Evolutionary conservation across 1,140 invertebrate genomes (phyloP).

Genomic region (Parapsyche elsis): DNA sequence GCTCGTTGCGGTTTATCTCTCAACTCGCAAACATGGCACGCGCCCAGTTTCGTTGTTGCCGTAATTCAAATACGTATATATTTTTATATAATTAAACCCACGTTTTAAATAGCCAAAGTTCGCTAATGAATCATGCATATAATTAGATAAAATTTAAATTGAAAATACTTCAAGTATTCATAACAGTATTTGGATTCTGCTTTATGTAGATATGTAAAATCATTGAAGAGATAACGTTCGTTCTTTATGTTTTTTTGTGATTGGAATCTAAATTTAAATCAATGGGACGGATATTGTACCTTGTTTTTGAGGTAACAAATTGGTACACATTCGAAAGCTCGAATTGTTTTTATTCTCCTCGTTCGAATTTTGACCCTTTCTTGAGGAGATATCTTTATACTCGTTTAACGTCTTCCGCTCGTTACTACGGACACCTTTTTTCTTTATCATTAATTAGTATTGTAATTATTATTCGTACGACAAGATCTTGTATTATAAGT

Average conservation of each 20-base stretch:
- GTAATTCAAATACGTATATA: background rate
- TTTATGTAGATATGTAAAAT: too few relatives aligned
- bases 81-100: too few relatives aligned
- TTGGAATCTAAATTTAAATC: constrained; percentile 24
- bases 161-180: too few relatives aligned
- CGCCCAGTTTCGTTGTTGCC: background rate
- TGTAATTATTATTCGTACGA: background rate
- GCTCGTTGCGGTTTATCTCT: background rate
- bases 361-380: constrained; percentile 23
- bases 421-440: constrained; percentile 20
- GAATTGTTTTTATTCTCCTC: constrained; percentile 17
- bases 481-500: background rate
- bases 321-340: constrained; percentile 17
- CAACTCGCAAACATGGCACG: background rate
- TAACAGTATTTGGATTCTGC: too few relatives aligned
- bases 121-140: too few relatives aligned
- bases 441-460: constrained; percentile 24
- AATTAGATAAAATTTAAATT: too few relatives aligned
- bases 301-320: constrained; percentile 36
- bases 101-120: too few relatives aligned
- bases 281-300: constrained; percentile 28
- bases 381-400: constrained; percentile 34
- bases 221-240: too few relatives aligned
- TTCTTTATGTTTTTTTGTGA: background rate
- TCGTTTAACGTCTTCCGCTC: constrained; percentile 32